Evolutionary conservation across 2,888 invertebrate species (phyloP), one percentile per base, ranked within the genome.

Genomic region (Bembecia ichneumoniformis): DNA sequence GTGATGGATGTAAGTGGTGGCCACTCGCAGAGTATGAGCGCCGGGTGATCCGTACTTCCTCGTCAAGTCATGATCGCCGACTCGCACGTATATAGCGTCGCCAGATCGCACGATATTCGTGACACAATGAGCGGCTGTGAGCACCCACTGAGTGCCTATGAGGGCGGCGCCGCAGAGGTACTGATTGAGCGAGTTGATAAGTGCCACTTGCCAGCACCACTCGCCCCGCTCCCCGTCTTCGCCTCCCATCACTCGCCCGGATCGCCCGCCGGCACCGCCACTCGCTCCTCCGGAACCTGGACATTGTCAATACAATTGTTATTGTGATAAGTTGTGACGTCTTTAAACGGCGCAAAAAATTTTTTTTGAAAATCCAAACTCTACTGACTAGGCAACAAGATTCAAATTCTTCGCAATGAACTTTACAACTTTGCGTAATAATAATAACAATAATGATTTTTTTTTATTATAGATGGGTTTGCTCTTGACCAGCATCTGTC

Each of bases 191-290:
- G 96, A 95, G 82, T 97, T 97, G 74, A 97, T 96, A 58, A 97
- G 89, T 1, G 97, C 97, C 57, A 95, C 95, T 83, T 96, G 96
- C 96, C 96, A 96, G 79, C 96, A 96, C 96, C 96, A 97, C 87
- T 96, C 96, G 46, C 95, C 96, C 52, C 96, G 93, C 61, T 93
- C 93, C 1, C 96, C 95, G 71, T 97, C 96, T 75, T 93, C 94
- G 11, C 97, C 97, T 10, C 97, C 97, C 56, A 97, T 96, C 52
- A 97, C 96, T 15, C 91, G 79, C 0, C 75, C 88, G 1, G 68
- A 62, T 13, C 40, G 3, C 4, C n/a, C 14, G 14, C 40, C 28
- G 28, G 28, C 28, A 28, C 28, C 28, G 28, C 28, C 28, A 2
- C 28, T 28, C 2, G 28, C 28, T 28, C 28, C 28, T 28, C 28